phyloP scores from a whole-genome alignment of 1,140 invertebrate genomes.

The Adoxophyes honmai region DNA sequence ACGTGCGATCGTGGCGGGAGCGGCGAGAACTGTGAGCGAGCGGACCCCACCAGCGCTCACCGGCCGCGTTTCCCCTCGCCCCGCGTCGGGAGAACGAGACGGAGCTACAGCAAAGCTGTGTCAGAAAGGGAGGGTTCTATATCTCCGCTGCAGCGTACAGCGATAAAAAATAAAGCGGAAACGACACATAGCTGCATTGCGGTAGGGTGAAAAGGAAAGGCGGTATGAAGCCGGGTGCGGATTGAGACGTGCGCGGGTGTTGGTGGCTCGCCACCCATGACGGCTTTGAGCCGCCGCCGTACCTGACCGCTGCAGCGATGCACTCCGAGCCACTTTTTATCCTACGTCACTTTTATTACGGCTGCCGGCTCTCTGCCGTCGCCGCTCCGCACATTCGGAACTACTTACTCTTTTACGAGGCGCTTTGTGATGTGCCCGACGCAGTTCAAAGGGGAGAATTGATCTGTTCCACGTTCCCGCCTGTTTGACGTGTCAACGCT shows the following conservation, averaged over 20 bases:
- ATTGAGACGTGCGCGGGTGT: slow-evolving; percentile 73
- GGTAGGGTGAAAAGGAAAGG: slow-evolving; percentile 77
- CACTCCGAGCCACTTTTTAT: slow-evolving; percentile 57
- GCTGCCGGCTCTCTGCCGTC: slow-evolving; percentile 5
- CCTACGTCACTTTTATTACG: slow-evolving; percentile 71
- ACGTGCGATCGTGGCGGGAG: slow-evolving; percentile 51
- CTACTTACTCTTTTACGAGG: slow-evolving; percentile 69
- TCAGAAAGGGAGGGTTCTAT: slow-evolving; percentile 55
- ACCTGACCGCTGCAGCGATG: slow-evolving; percentile 49
- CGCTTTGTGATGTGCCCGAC: slow-evolving; percentile 44
- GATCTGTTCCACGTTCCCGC: slow-evolving; percentile 52
- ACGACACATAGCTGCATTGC: slow-evolving; percentile 77
- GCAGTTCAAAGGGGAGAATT: slow-evolving; percentile 65
- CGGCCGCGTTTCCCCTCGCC: slow-evolving; percentile 35
- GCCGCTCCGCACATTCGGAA: slow-evolving; percentile 55
- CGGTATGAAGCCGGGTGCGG: slow-evolving; percentile 64
- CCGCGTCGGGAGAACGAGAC: slow-evolving; percentile 39
- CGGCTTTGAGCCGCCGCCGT: slow-evolving; percentile 82
- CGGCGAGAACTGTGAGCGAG: slow-evolving; percentile 66
- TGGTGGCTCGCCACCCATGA: slow-evolving; percentile 82
- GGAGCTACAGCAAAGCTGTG: slow-evolving; percentile 47
- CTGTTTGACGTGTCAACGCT: slow-evolving; percentile 62
- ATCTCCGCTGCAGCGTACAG: slow-evolving; percentile 68
- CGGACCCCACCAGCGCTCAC: slow-evolving; percentile 55
- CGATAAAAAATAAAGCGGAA: slow-evolving; percentile 76